Evolutionary conservation across 2,113 vertebrate species (phyloP).

Genomic region (Pachyramphus minor): DNA sequence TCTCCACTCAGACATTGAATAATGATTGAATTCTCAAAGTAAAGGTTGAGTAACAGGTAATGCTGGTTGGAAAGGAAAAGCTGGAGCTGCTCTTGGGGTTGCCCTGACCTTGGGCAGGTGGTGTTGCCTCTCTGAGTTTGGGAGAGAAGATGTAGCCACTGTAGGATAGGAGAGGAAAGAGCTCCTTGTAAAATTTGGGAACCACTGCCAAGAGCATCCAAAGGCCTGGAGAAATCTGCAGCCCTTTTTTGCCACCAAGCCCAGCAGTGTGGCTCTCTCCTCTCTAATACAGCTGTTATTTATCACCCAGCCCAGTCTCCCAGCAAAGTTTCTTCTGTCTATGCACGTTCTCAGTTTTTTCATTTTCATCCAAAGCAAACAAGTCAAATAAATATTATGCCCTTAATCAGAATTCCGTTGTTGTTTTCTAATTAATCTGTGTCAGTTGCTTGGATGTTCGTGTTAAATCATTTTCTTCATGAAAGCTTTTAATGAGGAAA

Average conservation of each 20-base stretch:
- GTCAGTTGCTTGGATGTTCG: slow-evolving; percentile 54
- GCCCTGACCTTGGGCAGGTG: background rate
- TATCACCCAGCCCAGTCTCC: background rate
- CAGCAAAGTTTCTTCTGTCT: background rate
- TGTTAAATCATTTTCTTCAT: slow-evolving; percentile 70
- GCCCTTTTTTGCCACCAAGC: rapidly evolving
- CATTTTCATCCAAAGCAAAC: background rate
- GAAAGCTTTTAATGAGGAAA: slow-evolving; percentile 69
- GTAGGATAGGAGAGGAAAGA: background rate
- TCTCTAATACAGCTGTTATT: background rate
- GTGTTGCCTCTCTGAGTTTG: background rate
- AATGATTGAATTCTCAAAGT: background rate
- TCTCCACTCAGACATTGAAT: rapidly evolving
- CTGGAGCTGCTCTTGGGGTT: background rate
- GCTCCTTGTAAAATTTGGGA: background rate
- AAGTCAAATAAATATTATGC: slow-evolving; percentile 46
- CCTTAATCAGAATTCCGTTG: slow-evolving; percentile 60
- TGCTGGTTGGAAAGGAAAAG: background rate
- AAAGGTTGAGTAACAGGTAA: background rate
- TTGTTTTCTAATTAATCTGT: slow-evolving; percentile 64
- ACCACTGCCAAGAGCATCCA: rapidly evolving
- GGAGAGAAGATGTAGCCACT: background rate
- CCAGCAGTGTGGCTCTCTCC: background rate
- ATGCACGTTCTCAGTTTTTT: background rate
- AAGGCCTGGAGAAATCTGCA: background rate